Percentiles rank a stretch among this genome's conserved stretches.
phyloP scores from a whole-genome alignment of 2,113 vertebrate species.

The Notarius lentiginosus region DNA sequence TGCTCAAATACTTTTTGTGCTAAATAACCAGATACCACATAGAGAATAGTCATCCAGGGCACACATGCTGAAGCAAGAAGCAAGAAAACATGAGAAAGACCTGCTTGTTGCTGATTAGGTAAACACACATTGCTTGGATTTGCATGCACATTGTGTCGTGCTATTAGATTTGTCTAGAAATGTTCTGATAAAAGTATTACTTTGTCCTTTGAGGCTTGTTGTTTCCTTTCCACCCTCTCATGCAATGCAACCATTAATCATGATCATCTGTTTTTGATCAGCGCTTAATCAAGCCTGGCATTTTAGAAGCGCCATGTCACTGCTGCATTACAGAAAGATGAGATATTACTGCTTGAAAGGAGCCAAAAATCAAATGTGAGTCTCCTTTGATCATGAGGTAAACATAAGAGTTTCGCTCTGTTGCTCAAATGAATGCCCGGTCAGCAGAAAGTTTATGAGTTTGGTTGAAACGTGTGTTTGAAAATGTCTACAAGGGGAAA shows the following conservation, averaged over 20 bases:
- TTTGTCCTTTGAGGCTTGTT: constrained; percentile 30
- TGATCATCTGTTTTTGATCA: constrained; percentile 44
- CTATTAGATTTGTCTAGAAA: constrained; percentile 18
- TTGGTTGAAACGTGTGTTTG: not conserved
- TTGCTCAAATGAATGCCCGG: not conserved
- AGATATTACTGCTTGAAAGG: constrained; percentile 19
- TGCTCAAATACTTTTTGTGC: no score
- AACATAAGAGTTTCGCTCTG: not conserved
- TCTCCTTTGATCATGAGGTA: constrained; percentile 1
- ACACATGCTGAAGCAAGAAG: not conserved
- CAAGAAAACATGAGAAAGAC: not conserved
- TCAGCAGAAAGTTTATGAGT: constrained; percentile 7
- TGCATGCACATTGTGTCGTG: constrained; percentile 11
- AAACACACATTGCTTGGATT: not conserved
- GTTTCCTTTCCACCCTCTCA: constrained; percentile 6
- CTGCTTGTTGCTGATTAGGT: not conserved
- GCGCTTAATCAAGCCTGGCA: constrained; percentile 40
- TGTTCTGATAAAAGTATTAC: not conserved
- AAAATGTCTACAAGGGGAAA: constrained; percentile 1
- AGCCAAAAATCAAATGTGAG: not conserved
- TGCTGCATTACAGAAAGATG: constrained; percentile 13
- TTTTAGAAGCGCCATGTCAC: constrained; percentile 10
- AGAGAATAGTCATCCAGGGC: not conserved
- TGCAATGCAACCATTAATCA: constrained; percentile 25
- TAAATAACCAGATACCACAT: no score